Conservation (phyloP, 2,113 vertebrate species). For the Taurulus bubalis region DNA sequence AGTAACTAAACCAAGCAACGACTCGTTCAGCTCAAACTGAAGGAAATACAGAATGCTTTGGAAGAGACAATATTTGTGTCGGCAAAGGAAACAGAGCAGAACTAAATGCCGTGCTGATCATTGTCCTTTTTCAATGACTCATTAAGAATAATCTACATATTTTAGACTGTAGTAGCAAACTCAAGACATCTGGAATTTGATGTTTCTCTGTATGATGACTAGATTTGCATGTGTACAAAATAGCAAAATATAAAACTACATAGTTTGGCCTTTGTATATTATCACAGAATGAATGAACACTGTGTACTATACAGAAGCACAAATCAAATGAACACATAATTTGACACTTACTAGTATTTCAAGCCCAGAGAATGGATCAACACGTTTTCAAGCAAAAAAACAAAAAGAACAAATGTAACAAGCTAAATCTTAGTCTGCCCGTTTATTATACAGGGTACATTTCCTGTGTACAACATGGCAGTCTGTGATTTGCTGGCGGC, state of each 20-base stretch:
- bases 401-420: background rate
- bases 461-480: background rate
- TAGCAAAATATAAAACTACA: background rate
- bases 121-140: background rate
- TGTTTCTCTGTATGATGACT: background rate
- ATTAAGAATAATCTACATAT: background rate
- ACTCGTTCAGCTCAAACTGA: slow-evolving; percentile 16
- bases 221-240: background rate
- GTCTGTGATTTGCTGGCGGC: background rate
- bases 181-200: background rate
- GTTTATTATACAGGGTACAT: background rate
- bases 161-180: background rate
- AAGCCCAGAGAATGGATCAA: background rate
- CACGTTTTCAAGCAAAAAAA: background rate
- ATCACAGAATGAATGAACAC: background rate
- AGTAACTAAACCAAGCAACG: slow-evolving; percentile 34
- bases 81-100: slow-evolving; percentile 10
- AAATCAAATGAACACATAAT: background rate
- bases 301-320: background rate
- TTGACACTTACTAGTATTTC: background rate
- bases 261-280: background rate
- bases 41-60: slow-evolving; percentile 27
- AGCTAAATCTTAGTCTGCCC: background rate
- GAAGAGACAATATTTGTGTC: slow-evolving; percentile 23
- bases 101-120: background rate